Conservation (phyloP, 1,140 invertebrate species). For the Dendrolimus punctatus region DNA sequence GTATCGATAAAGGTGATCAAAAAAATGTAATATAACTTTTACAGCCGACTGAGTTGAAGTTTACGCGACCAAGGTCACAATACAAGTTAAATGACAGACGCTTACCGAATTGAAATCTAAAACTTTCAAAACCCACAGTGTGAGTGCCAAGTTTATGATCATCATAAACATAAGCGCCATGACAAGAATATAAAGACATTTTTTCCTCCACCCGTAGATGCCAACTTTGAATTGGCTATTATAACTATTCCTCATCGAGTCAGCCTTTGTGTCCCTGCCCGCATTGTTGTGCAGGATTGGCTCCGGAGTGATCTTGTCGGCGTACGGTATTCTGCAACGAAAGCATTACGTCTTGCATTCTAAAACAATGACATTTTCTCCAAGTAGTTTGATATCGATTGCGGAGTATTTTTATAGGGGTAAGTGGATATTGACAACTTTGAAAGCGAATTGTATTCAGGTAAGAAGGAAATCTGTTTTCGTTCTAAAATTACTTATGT, state of each 20-base stretch:
- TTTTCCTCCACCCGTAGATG: slow-evolving; percentile 96
- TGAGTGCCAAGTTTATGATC: slow-evolving; percentile 93
- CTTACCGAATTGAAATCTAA: slow-evolving; percentile 96
- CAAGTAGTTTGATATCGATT: too few species aligned
- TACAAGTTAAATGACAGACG: slow-evolving; percentile 18
- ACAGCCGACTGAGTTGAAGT: too few species aligned
- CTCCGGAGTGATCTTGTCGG: slow-evolving; percentile 66
- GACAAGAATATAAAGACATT: slow-evolving; percentile 92
- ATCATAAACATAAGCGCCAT: slow-evolving; percentile 89
- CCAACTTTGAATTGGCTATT: slow-evolving; percentile 84
- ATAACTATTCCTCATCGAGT: slow-evolving; percentile 67
- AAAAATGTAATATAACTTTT: too few species aligned
- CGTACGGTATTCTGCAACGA: slow-evolving; percentile 67
- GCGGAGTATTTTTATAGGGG: too few species aligned
- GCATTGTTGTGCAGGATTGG: slow-evolving; percentile 66
- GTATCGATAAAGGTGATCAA: too few species aligned
- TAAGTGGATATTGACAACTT: too few species aligned
- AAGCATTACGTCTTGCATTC: slow-evolving; percentile 16
- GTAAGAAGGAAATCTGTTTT: too few species aligned
- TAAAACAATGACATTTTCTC: slow-evolving; percentile 15
- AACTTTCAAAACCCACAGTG: slow-evolving; percentile 96
- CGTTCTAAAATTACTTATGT: too few species aligned
- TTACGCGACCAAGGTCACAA: not conserved
- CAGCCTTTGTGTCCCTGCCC: slow-evolving; percentile 59
- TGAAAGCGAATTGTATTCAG: too few species aligned